Percentiles rank a stretch among this genome's conserved stretches.
phyloP scores from a whole-genome alignment of 2,888 invertebrate species.

The Spodoptera littoralis region DNA sequence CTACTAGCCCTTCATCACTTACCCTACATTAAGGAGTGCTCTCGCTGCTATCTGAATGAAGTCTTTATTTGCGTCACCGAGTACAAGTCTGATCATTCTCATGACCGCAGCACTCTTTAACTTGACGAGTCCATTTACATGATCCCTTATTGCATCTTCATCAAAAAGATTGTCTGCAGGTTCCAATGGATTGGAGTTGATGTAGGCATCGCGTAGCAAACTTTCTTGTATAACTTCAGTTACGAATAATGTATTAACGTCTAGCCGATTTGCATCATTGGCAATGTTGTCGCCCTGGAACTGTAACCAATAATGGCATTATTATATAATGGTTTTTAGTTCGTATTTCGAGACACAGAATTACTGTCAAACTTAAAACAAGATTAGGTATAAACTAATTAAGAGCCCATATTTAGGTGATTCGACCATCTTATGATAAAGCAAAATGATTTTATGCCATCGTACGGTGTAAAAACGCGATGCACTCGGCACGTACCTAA shows the following conservation, averaged over 20 bases:
- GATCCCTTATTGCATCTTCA: slow-evolving; percentile 67
- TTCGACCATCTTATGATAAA: too few species aligned
- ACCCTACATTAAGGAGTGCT: slow-evolving; percentile 70
- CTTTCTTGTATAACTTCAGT: slow-evolving; percentile 81
- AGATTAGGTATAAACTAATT: too few species aligned
- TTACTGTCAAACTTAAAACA: too few species aligned
- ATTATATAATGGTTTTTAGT: too few species aligned
- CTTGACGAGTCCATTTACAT: slow-evolving; percentile 69
- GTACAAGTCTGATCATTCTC: slow-evolving; percentile 69
- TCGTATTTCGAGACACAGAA: too few species aligned
- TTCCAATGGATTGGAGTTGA: slow-evolving; percentile 61
- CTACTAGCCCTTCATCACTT: slow-evolving; percentile 9
- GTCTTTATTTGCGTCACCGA: slow-evolving; percentile 67
- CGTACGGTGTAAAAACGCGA: too few species aligned
- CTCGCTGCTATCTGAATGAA: slow-evolving; percentile 69
- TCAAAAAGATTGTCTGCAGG: slow-evolving; percentile 63
- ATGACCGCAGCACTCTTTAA: slow-evolving; percentile 78
- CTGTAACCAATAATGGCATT: slow-evolving; percentile 52
- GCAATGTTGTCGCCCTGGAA: slow-evolving; percentile 64
- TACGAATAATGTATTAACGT: slow-evolving; percentile 76
- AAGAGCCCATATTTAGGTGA: too few species aligned
- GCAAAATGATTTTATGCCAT: too few species aligned
- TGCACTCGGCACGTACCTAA: too few species aligned
- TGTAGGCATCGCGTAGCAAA: slow-evolving; percentile 71
- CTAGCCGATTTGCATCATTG: slow-evolving; percentile 66